phyloP scores from a whole-genome alignment of 2,113 vertebrate species.

The Nothobranchius kuhntae region DNA sequence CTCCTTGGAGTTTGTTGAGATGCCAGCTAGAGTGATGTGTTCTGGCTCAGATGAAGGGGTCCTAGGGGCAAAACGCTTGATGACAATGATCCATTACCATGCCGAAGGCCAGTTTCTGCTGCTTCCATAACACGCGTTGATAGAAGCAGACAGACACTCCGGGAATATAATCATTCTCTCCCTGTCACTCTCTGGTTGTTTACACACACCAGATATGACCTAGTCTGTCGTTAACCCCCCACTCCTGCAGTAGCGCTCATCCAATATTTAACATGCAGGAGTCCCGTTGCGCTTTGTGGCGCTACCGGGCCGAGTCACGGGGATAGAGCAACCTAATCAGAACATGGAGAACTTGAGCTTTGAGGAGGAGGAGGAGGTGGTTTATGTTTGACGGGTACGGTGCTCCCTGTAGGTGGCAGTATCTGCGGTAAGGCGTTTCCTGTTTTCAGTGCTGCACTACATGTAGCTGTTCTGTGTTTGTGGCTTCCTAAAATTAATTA shows the following conservation, averaged over 20 bases:
- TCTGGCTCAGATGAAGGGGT: conserved; percentile 38
- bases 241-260: conserved; percentile 21
- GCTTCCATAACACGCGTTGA: background rate
- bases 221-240: background rate
- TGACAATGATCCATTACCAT: conserved; percentile 47
- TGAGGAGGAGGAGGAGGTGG: background rate
- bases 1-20: conserved; percentile 34
- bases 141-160: background rate
- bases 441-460: no score
- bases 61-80: conserved; percentile 28
- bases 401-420: no score
- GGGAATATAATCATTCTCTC: background rate
- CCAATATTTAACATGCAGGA: conserved; percentile 45
- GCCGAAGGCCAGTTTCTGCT: conserved; percentile 12
- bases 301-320: conserved; percentile 21
- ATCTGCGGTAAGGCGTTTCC: no score
- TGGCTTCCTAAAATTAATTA: no score
- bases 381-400: background rate
- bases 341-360: conserved; percentile 17
- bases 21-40: conserved; percentile 32
- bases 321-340: conserved; percentile 41
- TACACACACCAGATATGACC: conserved; percentile 9
- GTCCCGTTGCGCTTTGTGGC: conserved; percentile 17
- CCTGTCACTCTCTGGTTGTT: conserved; percentile 11
- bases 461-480: no score